These are phyloP conservation scores for Gymnoscopelus microlampas DNA, from an alignment of 2,797 vertebrate species.

Conservation along the genomic window DNA sequence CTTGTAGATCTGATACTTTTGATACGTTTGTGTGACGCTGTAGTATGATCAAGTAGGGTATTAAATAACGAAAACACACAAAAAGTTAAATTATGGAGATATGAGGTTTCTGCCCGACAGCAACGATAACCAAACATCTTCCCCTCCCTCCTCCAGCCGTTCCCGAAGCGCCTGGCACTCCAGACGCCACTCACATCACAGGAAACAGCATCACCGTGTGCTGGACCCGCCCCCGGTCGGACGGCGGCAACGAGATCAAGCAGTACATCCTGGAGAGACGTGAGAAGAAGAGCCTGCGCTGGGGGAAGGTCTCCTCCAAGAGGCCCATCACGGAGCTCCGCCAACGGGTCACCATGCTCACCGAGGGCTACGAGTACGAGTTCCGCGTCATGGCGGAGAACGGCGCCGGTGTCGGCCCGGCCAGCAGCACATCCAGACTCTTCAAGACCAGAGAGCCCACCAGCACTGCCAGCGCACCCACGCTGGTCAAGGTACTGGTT, in stretches of 20 bases:
- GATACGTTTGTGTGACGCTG: too few relatives aligned
- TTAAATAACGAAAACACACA: too few relatives aligned
- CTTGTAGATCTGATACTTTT: too few relatives aligned
- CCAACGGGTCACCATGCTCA: slow-evolving; percentile 91
- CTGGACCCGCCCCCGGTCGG: slow-evolving; percentile 92
- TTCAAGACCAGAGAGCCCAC: slow-evolving; percentile 98
- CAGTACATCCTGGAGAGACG: slow-evolving; percentile 96
- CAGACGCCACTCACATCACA: slow-evolving; percentile 93
- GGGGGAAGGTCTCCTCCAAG: slow-evolving; percentile 97
- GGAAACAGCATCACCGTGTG: slow-evolving; percentile 93
- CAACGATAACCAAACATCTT: too few relatives aligned
- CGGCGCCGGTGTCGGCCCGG: slow-evolving; percentile 90
- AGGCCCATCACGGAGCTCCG: slow-evolving; percentile 93
- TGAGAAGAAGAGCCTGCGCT: slow-evolving; percentile 96
- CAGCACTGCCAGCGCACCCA: slow-evolving; percentile 90
- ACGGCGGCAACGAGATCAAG: slow-evolving; percentile 97
- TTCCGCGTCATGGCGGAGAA: slow-evolving; percentile 99
- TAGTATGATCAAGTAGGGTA: too few relatives aligned
- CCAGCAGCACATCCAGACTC: slow-evolving; percentile 92
- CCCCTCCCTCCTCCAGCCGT: slow-evolving; percentile 80
- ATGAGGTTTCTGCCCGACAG: too few relatives aligned
- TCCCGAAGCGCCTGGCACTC: slow-evolving; percentile 94
- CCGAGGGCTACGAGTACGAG: slow-evolving; percentile 97
- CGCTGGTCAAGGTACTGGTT: slow-evolving; percentile 83
- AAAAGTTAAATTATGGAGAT: too few relatives aligned